Base-by-base conservation (phyloP, 2,888 invertebrate species). In the Matsumyia berberina region DNA sequence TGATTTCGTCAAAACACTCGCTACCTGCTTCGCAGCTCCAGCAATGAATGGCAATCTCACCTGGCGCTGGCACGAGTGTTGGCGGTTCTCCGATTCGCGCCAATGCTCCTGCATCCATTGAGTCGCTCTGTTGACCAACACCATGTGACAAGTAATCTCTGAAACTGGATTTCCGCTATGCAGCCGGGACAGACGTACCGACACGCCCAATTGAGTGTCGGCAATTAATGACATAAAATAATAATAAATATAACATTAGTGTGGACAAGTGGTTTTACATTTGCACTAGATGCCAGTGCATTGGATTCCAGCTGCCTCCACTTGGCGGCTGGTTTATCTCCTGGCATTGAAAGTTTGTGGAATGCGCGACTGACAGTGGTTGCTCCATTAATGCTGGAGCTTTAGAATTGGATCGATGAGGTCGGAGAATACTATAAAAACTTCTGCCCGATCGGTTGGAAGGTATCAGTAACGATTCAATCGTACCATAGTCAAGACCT, bases 401-500 rank as follows among this genome's bases (percentile, higher is more conserved):
- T 8, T 39, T 37, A 37, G 37, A 57, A 37, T 37, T 37, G 58
- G 24, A 39, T 19, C 39, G 19, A 17, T 19, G 46, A 39, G 29
- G n/a, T 35, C 8, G 12, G 39, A 7, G 24, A 35, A 51, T 19
- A 17, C 70, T 78, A 78, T 78, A 70, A 62, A 78, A 78, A 46
- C 53, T 24, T 46, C 46, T 11, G 11, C 5, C n/a, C 8, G 55
- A 46, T 6, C 5, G 15, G 11, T 1, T 37, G 17, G 12, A n/a
- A 29, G 86, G 87, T 88, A 90, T 89, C 90, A 91, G 91, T 89
- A 89, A 87, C 89, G 88, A 88, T 89, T 89, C 87, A 88, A 88
- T 86, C 89, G 89, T 90, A 88, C 87, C 87, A 81, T 77, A 74
- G 88, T 87, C 82, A 77, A 78, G 53, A 72, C 49, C 66, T 33